These are phyloP conservation scores for Pterostichus madidus DNA, from an alignment of 2,888 invertebrate species.

Conservation along the genomic window DNA sequence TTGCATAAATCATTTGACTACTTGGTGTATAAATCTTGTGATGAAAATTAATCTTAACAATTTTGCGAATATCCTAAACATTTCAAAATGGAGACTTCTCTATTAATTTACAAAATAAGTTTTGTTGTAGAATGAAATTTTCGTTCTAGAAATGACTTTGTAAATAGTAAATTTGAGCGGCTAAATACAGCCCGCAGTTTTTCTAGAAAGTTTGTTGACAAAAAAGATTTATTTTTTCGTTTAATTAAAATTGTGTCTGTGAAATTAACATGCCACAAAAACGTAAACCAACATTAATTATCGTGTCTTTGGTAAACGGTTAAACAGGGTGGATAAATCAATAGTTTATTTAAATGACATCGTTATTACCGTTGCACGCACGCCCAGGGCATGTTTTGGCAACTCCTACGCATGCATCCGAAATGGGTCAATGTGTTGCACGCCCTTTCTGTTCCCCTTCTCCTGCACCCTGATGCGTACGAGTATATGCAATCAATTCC, in stretches of 20 bases:
- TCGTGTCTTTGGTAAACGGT: constrained; percentile 14
- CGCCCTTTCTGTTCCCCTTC: neutral
- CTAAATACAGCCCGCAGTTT: too few relatives aligned
- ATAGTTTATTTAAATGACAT: constrained; percentile 47
- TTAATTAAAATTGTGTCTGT: constrained; percentile 22
- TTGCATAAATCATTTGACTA: too few relatives aligned
- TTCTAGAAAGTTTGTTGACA: too few relatives aligned
- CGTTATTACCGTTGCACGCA: constrained; percentile 27
- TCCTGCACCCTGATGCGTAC: neutral
- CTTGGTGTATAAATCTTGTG: too few relatives aligned
- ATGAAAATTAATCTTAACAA: too few relatives aligned
- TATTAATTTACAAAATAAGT: too few relatives aligned
- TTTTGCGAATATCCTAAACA: too few relatives aligned
- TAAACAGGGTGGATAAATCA: constrained; percentile 34
- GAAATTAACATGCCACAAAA: constrained; percentile 15
- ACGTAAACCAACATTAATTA: constrained; percentile 33
- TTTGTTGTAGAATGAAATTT: too few relatives aligned
- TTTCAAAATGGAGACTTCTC: too few relatives aligned
- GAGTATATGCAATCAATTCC: constrained; percentile 51
- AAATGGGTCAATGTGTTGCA: constrained; percentile 64
- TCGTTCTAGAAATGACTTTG: too few relatives aligned
- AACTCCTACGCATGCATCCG: constrained; percentile 46
- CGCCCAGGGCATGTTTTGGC: constrained; percentile 45
- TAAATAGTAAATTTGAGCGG: too few relatives aligned
- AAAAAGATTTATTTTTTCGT: neutral